Percentiles rank a stretch among this genome's conserved stretches.
phyloP scores from a whole-genome alignment of 2,888 invertebrate genomes.

The Drosophila robusta region DNA sequence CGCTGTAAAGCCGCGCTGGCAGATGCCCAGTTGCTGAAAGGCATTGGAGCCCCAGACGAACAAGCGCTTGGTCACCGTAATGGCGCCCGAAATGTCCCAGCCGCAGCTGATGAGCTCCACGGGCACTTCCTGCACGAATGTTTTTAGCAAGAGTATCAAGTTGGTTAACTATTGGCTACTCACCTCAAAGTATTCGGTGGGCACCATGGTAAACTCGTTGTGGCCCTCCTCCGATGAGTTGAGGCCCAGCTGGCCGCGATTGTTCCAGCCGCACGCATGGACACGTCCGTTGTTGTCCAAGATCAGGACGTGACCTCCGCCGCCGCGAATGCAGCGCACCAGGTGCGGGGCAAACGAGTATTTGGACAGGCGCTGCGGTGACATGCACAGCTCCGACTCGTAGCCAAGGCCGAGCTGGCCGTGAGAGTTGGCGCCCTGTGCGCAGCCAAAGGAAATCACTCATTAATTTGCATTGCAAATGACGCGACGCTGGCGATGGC shows the following conservation, averaged over 20 bases:
- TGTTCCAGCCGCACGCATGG: constrained; percentile 92
- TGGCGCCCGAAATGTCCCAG: constrained; percentile 93
- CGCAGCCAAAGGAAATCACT: constrained; percentile 68
- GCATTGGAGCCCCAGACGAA: constrained; percentile 94
- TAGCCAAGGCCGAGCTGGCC: constrained; percentile 91
- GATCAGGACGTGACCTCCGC: constrained; percentile 91
- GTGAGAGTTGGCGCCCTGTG: constrained; percentile 93
- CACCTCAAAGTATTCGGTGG: constrained; percentile 86
- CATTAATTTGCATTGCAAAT: constrained; percentile 81
- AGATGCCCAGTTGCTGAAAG: constrained; percentile 91
- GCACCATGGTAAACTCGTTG: constrained; percentile 85
- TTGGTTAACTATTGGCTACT: background rate
- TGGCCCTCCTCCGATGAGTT: constrained; percentile 75
- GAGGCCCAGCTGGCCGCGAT: constrained; percentile 89
- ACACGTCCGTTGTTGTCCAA: constrained; percentile 89
- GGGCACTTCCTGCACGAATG: constrained; percentile 86
- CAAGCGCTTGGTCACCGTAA: constrained; percentile 89
- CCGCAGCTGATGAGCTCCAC: constrained; percentile 90
- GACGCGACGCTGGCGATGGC: no score
- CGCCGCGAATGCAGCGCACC: constrained; percentile 89
- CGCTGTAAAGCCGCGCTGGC: constrained; percentile 83
- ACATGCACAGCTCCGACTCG: constrained; percentile 88
- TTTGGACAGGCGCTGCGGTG: constrained; percentile 85
- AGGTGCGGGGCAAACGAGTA: constrained; percentile 83
- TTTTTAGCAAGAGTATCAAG: background rate